phyloP scores from a whole-genome alignment of 1,140 invertebrate species.

The Temnothorax curvispinosus region DNA sequence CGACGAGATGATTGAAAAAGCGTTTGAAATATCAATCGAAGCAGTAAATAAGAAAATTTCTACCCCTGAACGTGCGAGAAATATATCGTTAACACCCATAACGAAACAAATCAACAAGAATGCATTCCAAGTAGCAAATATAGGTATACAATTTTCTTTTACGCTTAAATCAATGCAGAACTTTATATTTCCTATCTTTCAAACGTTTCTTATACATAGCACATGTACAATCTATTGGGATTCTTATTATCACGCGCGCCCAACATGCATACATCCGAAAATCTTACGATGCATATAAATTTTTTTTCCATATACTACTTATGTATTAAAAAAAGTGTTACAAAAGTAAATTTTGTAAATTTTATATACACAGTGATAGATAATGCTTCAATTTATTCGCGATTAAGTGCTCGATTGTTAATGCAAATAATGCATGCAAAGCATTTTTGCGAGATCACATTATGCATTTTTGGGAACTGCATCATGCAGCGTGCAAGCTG shows the following conservation, averaged over 20 bases:
- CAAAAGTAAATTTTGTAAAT: background rate
- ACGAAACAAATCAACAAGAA: constrained; percentile 55
- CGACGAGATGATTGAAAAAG: constrained; percentile 64
- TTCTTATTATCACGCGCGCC: background rate
- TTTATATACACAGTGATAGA: background rate
- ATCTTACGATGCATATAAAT: too few species aligned
- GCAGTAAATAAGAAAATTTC: constrained; percentile 67
- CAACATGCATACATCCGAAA: background rate
- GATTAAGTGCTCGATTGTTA: background rate
- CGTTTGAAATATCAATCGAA: constrained; percentile 67
- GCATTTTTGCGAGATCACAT: too few species aligned
- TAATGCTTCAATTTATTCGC: background rate
- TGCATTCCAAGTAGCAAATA: constrained; percentile 64
- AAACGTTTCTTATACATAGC: background rate
- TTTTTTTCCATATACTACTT: background rate
- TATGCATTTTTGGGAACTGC: constrained; percentile 57
- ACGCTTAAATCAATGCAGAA: background rate
- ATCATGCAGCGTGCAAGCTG: constrained; percentile 87
- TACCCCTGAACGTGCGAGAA: constrained; percentile 8
- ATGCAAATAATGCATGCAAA: background rate
- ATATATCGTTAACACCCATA: constrained; percentile 48
- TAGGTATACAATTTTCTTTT: constrained; percentile 49
- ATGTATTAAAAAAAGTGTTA: background rate
- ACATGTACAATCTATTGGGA: background rate
- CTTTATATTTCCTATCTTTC: background rate